A percentile compares a stretch with the other conserved stretches of the same genome.
Evolutionary conservation across 2,797 vertebrate species (phyloP).

Genomic region (Perodicticus potto): DNA sequence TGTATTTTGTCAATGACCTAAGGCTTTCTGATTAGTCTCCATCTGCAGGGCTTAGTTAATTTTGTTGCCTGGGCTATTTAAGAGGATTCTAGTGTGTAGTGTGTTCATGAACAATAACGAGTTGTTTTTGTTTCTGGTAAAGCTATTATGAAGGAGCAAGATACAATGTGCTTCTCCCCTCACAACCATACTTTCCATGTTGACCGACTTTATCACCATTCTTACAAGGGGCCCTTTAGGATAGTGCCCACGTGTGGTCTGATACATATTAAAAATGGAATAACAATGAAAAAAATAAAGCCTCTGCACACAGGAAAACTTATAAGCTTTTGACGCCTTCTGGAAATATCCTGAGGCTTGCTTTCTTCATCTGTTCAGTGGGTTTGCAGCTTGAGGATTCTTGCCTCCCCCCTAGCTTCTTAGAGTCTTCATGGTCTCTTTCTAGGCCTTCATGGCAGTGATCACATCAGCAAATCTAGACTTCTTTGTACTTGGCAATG

Average conservation of each 20-base stretch:
- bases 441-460: background rate
- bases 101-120: constrained; percentile 67
- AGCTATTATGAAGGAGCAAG: background rate
- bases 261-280: constrained; percentile 59
- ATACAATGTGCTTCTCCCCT: background rate
- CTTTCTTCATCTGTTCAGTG: background rate
- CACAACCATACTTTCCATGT: background rate
- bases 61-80: constrained; percentile 70
- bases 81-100: constrained; percentile 62
- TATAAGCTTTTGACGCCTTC: background rate
- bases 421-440: background rate
- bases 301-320: background rate
- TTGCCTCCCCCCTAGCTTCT: background rate
- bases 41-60: constrained; percentile 71
- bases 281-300: background rate
- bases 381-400: background rate
- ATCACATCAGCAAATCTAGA: background rate
- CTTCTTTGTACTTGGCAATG: background rate
- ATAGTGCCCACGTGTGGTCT: background rate
- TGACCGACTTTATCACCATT: background rate
- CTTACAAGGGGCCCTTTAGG: background rate
- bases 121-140: constrained; percentile 65
- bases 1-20: constrained; percentile 78
- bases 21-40: constrained; percentile 73
- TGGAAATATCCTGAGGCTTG: background rate